Evolutionary conservation across 2,113 vertebrate genomes (phyloP).

Genomic region (Podarcis cretensis): DNA sequence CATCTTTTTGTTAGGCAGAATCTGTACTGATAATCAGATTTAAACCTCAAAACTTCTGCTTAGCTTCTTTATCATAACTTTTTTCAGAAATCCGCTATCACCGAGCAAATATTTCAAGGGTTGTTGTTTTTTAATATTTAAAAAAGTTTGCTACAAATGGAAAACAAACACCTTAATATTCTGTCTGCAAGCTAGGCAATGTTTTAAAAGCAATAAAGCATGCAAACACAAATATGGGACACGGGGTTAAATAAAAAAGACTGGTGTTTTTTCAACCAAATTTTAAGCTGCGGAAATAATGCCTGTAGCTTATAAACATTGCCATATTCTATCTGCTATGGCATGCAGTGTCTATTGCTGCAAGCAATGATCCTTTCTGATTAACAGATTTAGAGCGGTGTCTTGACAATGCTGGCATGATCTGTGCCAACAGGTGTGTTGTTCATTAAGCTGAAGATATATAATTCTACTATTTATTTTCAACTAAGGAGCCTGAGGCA

Average conservation of each 20-base stretch:
- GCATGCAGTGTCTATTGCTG: constrained; percentile 36
- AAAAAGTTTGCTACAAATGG: neutral
- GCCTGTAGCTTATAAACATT: constrained; percentile 37
- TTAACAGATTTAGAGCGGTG: constrained; percentile 51
- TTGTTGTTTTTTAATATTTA: neutral
- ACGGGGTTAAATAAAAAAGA: neutral
- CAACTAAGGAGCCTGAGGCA: constrained; percentile 50
- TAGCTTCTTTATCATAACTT: neutral
- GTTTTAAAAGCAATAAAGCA: neutral
- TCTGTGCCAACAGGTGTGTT: constrained; percentile 55
- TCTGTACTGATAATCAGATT: neutral
- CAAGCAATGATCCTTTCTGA: neutral
- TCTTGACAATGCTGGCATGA: constrained; percentile 54
- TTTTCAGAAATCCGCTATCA: neutral
- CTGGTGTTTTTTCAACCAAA: neutral
- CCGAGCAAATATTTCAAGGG: neutral
- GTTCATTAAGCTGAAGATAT: constrained; percentile 56
- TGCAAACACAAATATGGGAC: constrained; percentile 16
- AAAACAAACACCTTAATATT: neutral
- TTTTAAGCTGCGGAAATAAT: constrained; percentile 10
- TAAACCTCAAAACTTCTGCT: neutral
- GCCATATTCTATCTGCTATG: neutral
- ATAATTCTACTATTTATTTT: constrained; percentile 36
- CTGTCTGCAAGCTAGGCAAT: neutral
- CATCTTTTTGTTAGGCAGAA: neutral